Evolutionary conservation across 92 coral and sea anemone species (phyloP).

Genomic region (Epizoanthus stellaris): DNA sequence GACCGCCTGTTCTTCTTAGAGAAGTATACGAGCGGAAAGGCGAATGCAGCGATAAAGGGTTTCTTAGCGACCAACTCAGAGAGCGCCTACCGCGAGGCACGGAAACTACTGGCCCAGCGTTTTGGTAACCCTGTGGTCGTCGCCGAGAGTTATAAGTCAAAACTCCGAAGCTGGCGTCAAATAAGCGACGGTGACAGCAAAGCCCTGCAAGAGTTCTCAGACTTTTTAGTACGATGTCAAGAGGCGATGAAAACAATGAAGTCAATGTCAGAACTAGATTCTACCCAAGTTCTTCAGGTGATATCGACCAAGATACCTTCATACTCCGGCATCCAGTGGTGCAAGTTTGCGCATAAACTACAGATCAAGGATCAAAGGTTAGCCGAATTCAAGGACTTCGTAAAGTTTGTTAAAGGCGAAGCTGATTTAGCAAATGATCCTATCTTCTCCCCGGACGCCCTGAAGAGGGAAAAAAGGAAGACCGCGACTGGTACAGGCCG

Average conservation of each 20-base stretch:
- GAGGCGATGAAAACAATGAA: conserved; percentile 58
- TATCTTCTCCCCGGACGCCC: conserved; percentile 68
- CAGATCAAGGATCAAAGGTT: conserved; percentile 36
- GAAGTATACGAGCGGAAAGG: conserved; percentile 73
- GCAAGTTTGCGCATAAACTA: conserved; percentile 60
- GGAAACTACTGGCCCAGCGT: conserved; percentile 62
- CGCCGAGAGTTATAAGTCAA: conserved; percentile 62
- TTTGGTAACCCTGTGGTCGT: conserved; percentile 79
- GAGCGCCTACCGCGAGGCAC: conserved; percentile 60
- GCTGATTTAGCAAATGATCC: conserved; percentile 78
- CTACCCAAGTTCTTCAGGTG: conserved; percentile 36
- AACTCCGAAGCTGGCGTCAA: conserved; percentile 68
- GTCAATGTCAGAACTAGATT: conserved; percentile 59
- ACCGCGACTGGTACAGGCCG: not conserved
- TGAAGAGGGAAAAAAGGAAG: conserved; percentile 51
- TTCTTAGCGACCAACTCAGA: conserved; percentile 63
- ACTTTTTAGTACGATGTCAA: conserved; percentile 66
- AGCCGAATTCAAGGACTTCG: conserved; percentile 52
- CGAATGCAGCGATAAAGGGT: conserved; percentile 65
- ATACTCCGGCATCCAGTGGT: conserved; percentile 67
- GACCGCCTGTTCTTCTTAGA: conserved; percentile 66
- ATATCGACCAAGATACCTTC: conserved; percentile 62
- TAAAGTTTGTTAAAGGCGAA: conserved; percentile 57
- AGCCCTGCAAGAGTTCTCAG: conserved; percentile 65
- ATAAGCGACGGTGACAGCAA: conserved; percentile 68